These are phyloP conservation scores for Corbicula japonica DNA, from an alignment of 2,888 invertebrate genomes.

Conservation along the genomic window DNA sequence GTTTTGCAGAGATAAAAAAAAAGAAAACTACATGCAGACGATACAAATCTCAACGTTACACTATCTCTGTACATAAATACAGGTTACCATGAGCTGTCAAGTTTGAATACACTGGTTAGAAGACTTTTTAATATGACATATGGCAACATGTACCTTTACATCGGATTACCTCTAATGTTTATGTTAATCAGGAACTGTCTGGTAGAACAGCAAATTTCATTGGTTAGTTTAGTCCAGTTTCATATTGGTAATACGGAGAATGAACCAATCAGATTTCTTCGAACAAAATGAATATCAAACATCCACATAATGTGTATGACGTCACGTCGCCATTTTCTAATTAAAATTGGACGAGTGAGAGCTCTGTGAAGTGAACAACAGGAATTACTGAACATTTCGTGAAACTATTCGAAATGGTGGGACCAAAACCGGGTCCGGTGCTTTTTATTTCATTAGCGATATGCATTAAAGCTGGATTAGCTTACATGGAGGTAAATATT, in stretches of 20 bases:
- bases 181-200: conserved; percentile 51
- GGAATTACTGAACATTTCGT: conserved; percentile 34
- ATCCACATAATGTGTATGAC: conserved; percentile 69
- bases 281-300: too few relatives aligned
- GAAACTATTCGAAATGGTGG: conserved; percentile 63
- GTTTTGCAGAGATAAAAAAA: too few relatives aligned
- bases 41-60: too few relatives aligned
- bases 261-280: conserved; percentile 54
- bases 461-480: conserved; percentile 71
- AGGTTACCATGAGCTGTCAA: too few relatives aligned
- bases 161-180: conserved; percentile 58
- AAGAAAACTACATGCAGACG: too few relatives aligned
- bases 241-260: not conserved
- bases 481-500: conserved; percentile 75
- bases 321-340: conserved; percentile 70
- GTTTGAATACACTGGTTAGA: too few relatives aligned
- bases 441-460: conserved; percentile 64
- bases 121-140: too few relatives aligned
- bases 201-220: conserved; percentile 28
- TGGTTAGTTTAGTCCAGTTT: conserved; percentile 30
- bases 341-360: conserved; percentile 19
- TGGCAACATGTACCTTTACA: conserved; percentile 25
- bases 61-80: too few relatives aligned
- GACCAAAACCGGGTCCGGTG: conserved; percentile 68
- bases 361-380: conserved; percentile 6